Percentiles rank a stretch among this genome's conserved stretches.
Evolutionary conservation across 2,797 vertebrate species (phyloP).

Genomic region (Cottoperca gobio): DNA sequence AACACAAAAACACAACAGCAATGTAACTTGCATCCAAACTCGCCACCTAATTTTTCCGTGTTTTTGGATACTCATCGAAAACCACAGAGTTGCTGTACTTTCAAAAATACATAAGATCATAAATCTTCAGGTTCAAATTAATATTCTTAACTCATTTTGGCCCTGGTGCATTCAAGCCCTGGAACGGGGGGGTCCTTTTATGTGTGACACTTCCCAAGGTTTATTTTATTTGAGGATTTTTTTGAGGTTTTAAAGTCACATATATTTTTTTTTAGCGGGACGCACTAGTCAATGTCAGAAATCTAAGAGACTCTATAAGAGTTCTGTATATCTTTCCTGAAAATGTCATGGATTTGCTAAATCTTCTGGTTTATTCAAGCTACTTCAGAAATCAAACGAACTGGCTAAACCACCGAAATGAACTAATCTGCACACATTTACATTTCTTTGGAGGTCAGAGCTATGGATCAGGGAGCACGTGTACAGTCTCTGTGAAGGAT

Average conservation of each 20-base stretch:
- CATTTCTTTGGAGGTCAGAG: not conserved
- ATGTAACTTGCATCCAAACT: not conserved
- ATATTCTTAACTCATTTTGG: not conserved
- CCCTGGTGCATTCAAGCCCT: not conserved
- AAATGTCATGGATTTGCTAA: not conserved
- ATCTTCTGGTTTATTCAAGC: not conserved
- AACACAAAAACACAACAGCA: not conserved
- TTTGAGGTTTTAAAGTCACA: not conserved
- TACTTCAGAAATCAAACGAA: not conserved
- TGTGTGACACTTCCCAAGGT: not conserved
- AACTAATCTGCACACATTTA: not conserved
- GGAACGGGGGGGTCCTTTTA: not conserved
- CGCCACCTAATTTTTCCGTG: not conserved
- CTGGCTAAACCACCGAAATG: not conserved
- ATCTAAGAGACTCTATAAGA: not conserved
- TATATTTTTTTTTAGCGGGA: not conserved
- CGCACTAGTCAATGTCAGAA: not conserved
- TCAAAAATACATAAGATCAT: not conserved
- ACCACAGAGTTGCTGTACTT: no score
- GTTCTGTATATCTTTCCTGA: not conserved
- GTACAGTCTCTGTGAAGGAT: slow-evolving; percentile 25
- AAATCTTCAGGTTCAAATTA: not conserved
- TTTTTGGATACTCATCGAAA: no score
- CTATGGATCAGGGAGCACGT: not conserved
- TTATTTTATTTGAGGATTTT: not conserved